phyloP scores from a whole-genome alignment of 2,797 vertebrate species.

The Pantherophis alleghaniensis region DNA sequence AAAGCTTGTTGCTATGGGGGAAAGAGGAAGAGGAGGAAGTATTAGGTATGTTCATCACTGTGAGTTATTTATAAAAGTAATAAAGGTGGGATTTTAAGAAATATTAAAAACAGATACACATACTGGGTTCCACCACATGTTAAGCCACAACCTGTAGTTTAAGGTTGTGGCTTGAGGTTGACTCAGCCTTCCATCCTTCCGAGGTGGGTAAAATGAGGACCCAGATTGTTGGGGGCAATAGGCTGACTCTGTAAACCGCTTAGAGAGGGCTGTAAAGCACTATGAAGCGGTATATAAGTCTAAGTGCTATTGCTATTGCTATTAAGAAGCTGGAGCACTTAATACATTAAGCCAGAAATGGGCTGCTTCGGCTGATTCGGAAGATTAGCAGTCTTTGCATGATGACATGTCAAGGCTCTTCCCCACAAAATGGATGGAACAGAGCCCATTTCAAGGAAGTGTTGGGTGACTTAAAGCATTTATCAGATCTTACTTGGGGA shows the following conservation, averaged over 20 bases:
- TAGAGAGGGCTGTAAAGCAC: no score
- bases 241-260: no score
- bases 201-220: no score
- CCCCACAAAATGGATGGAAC: not conserved
- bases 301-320: no score
- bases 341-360: not conserved
- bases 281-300: no score
- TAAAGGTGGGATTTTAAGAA: not conserved
- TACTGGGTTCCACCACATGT: not conserved
- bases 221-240: no score
- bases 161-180: not conserved
- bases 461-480: no score
- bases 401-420: not conserved
- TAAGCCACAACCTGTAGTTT: not conserved
- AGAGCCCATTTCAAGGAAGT: no score
- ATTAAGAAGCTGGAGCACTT: not conserved
- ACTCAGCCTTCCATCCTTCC: no score
- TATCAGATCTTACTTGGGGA: no score
- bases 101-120: not conserved
- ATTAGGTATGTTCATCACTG: not conserved
- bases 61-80: not conserved
- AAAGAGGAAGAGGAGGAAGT: not conserved
- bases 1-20: not conserved
- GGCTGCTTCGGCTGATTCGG: not conserved
- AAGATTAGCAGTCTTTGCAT: not conserved